These are phyloP conservation scores for Epirrhoe tristata DNA, from an alignment of 2,888 invertebrate species.

Conservation along the genomic window DNA sequence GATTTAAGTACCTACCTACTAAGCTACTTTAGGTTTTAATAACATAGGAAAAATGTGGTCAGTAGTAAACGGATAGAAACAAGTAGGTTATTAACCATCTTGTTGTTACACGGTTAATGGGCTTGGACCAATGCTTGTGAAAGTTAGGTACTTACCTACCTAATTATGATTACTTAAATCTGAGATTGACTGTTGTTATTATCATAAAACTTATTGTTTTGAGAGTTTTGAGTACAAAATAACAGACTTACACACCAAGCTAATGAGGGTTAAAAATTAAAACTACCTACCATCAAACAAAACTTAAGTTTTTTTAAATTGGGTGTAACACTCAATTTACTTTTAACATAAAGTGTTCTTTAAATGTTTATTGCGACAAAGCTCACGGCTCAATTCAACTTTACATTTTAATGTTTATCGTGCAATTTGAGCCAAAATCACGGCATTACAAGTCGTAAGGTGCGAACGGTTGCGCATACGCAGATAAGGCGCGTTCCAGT, in stretches of 20 bases:
- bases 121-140: neutral
- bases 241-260: too few relatives aligned
- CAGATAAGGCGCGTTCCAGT: slow-evolving; percentile 59
- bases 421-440: slow-evolving; percentile 43
- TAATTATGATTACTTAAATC: neutral
- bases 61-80: slow-evolving; percentile 12
- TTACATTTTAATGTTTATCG: slow-evolving; percentile 35
- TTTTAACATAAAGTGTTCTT: slow-evolving; percentile 32
- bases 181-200: neutral
- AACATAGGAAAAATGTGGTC: slow-evolving; percentile 18
- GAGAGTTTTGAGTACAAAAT: too few relatives aligned
- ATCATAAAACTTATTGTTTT: too few relatives aligned
- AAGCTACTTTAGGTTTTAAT: slow-evolving; percentile 17
- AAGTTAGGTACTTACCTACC: too few relatives aligned
- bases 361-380: slow-evolving; percentile 52
- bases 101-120: slow-evolving; percentile 33
- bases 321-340: slow-evolving; percentile 48
- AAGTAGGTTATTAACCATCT: slow-evolving; percentile 3
- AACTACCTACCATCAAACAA: neutral
- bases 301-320: slow-evolving; percentile 30
- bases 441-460: slow-evolving; percentile 48
- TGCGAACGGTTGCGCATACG: slow-evolving; percentile 57
- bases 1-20: slow-evolving; percentile 41
- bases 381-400: slow-evolving; percentile 31
- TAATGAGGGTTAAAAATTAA: too few relatives aligned